These are phyloP conservation scores for Didymodactylos carnosus DNA, from an alignment of 2,888 invertebrate species.

Conservation along the genomic window DNA sequence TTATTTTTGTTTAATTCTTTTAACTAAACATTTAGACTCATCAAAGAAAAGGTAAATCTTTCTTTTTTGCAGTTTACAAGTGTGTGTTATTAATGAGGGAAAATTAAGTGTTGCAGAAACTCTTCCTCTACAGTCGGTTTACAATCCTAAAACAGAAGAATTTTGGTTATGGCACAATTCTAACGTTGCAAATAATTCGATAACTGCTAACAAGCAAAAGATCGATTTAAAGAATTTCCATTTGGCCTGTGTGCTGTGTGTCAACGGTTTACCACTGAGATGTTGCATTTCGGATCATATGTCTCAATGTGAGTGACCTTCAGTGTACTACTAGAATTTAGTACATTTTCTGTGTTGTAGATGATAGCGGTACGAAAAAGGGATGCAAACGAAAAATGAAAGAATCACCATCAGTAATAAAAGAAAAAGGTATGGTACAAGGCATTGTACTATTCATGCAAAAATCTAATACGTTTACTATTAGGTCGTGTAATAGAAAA, in stretches of 20 bases:
- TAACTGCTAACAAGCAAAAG: neutral
- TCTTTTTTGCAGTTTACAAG: neutral
- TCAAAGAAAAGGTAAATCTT: no score
- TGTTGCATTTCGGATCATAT: neutral
- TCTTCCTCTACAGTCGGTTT: neutral
- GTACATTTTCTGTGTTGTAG: neutral
- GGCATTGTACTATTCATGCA: no score
- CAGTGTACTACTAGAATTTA: neutral
- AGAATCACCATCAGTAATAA: no score
- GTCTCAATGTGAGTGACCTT: neutral
- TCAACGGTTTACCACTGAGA: neutral
- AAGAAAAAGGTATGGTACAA: no score
- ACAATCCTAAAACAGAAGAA: neutral
- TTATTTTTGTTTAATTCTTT: neutral
- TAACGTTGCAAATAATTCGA: no score
- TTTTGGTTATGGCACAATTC: no score
- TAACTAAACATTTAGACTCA: neutral
- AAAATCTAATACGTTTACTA: no score
- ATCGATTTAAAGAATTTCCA: neutral
- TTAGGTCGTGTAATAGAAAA: no score
- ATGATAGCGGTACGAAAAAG: neutral
- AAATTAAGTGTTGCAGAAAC: neutral
- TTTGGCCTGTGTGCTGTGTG: neutral
- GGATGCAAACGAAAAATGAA: neutral
- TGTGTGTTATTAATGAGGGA: neutral